Base-by-base conservation (phyloP, 2,113 vertebrate species). In the Plectropomus leopardus region DNA sequence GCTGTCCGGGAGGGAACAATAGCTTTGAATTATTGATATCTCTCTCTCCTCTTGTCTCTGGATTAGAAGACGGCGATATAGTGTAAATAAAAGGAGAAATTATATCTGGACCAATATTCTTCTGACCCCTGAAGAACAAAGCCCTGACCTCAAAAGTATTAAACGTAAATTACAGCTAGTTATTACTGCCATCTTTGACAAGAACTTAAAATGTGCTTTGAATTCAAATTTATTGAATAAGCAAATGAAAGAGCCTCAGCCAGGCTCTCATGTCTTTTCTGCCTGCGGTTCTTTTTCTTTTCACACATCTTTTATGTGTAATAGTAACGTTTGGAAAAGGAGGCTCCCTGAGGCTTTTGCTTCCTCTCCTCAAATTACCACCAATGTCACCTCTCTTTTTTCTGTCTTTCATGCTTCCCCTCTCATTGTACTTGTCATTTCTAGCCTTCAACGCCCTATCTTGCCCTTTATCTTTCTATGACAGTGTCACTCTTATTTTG, bases 1-100 rank as follows among this genome's bases (percentile, higher is more conserved):
- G 59, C 81, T 66, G 76, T 87, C 85, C 72, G 16, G 82, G 70
- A 76, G 83, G 86, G 72, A 91, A 92, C 82, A 93, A 93, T 82
- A 78, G 80, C 57, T 76, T 78, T 95, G 72, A 94, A 95, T 94
- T 92, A 95, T 94, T 94, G 80, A 95, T 93, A 80, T 73, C 30
- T 47, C 48, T 65, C 72, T 73, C 72, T 59, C 50, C 63, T 72
- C 64, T 75, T 54, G 67, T 84, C 77, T 75, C 80, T 63, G 60
- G 67, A 89, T 88, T 71, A 82, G 82, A 83, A 76, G 77, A 67
- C 68, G 55, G 48, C 80, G 58, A 88, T 76, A 64, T 4, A 79
- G 42, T 64, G 85, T 87, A 87, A 90, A 89, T 81, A 85, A 77
- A 48, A 78, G 0, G 34, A 87, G 42, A 74, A 86, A 76, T 83